phyloP scores from a whole-genome alignment of 1,140 invertebrate genomes.

The Caenorhabditis briggsae region DNA sequence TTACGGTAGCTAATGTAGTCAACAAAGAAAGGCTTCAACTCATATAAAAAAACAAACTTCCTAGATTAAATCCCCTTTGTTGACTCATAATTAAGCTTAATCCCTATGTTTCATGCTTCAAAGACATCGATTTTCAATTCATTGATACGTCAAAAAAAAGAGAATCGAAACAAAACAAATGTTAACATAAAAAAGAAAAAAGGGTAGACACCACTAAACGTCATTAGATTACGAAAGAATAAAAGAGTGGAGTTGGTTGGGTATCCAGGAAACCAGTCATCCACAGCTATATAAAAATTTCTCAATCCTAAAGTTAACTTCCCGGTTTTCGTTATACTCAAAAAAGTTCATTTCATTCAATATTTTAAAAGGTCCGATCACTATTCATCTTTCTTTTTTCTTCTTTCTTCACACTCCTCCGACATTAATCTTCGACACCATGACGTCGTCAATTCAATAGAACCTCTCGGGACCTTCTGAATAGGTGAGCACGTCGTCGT shows the following conservation, averaged over 20 bases:
- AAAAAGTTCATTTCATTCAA: slow-evolving; percentile 22
- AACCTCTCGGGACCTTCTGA: slow-evolving; percentile 34
- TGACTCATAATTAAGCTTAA: background rate
- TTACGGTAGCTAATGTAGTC: no score
- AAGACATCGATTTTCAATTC: background rate
- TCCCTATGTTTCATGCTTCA: slow-evolving; percentile 25
- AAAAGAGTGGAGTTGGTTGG: background rate
- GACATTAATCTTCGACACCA: slow-evolving; percentile 52
- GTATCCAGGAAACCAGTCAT: slow-evolving; percentile 12
- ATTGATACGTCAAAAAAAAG: background rate
- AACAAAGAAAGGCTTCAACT: no score
- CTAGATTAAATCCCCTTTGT: background rate
- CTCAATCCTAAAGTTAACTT: background rate
- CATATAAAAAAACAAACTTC: no score
- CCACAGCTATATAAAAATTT: background rate
- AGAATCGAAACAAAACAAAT: background rate
- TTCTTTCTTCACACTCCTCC: slow-evolving; percentile 46
- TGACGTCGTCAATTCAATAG: slow-evolving; percentile 43
- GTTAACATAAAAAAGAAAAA: background rate
- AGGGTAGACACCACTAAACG: background rate
- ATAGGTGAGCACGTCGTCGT: slow-evolving; percentile 23
- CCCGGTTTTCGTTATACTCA: background rate
- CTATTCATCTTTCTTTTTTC: background rate
- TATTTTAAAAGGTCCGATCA: background rate
- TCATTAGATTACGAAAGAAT: slow-evolving; percentile 12